phyloP scores from a whole-genome alignment of 1,140 invertebrate genomes.

The Zaprionus inermis region DNA sequence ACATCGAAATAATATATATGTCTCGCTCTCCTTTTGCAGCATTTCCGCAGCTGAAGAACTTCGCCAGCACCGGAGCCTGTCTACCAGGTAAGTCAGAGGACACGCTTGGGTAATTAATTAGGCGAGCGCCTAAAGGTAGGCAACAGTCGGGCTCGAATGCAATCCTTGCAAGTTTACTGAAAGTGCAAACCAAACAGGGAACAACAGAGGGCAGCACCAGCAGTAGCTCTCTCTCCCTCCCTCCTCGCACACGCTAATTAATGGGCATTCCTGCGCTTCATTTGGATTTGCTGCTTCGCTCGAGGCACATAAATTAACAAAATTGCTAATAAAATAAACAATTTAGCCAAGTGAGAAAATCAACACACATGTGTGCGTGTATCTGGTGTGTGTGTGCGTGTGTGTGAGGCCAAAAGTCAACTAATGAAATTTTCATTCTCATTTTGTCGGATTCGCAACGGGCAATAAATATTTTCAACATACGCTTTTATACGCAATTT shows the following conservation, averaged over 20 bases:
- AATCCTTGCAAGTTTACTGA: constrained; percentile 22
- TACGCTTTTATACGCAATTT: constrained; percentile 83
- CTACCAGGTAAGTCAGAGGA: constrained; percentile 84
- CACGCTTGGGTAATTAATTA: constrained; percentile 6
- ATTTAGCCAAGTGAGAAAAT: constrained; percentile 57
- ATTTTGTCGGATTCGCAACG: constrained; percentile 83
- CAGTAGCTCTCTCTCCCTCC: not conserved
- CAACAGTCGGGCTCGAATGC: constrained; percentile 32
- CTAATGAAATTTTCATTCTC: constrained; percentile 83
- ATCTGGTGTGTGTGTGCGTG: constrained; percentile 10
- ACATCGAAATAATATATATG: not conserved
- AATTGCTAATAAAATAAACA: constrained; percentile 84
- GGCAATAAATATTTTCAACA: constrained; percentile 83
- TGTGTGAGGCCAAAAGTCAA: constrained; percentile 43
- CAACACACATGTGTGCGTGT: constrained; percentile 14
- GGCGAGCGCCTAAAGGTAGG: constrained; percentile 65
- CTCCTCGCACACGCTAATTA: constrained; percentile 58
- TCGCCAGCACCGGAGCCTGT: constrained; percentile 85
- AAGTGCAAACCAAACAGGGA: constrained; percentile 11
- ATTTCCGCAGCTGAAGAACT: constrained; percentile 86
- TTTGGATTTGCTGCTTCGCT: constrained; percentile 42
- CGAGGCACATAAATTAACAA: constrained; percentile 70
- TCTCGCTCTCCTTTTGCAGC: constrained; percentile 78
- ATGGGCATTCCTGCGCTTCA: constrained; percentile 75
- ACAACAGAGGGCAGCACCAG: constrained; percentile 59